These are phyloP conservation scores for Microcebus tavaratra DNA, from an alignment of 2,113 vertebrate species.

Conservation along the genomic window DNA sequence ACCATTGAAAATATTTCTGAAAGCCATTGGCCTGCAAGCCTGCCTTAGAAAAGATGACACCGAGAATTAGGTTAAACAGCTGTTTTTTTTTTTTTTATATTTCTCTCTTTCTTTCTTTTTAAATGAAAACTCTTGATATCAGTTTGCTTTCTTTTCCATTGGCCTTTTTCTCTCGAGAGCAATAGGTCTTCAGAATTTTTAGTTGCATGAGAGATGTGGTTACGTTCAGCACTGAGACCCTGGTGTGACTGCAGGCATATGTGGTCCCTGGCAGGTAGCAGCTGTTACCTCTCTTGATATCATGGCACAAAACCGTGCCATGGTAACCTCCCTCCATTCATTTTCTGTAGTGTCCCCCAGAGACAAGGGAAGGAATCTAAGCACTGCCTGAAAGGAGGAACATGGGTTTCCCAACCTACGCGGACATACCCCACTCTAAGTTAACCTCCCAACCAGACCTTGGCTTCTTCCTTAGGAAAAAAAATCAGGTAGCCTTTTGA, in stretches of 20 bases:
- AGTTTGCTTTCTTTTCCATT: constrained; percentile 32
- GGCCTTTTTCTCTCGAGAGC: constrained; percentile 4
- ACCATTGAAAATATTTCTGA: constrained; percentile 18
- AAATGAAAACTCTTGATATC: not conserved
- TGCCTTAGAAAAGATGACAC: constrained; percentile 3
- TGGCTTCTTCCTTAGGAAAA: not conserved
- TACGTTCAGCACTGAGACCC: not conserved
- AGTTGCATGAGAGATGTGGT: not conserved
- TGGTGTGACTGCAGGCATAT: not conserved
- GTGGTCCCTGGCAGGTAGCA: not conserved
- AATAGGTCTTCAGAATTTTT: not conserved
- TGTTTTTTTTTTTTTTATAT: not conserved
- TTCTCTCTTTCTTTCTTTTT: not conserved
- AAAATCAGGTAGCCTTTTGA: not conserved
- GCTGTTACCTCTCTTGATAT: not conserved
- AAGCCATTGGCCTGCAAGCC: not conserved
- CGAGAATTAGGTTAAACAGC: not conserved
- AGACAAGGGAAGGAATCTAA: constrained; percentile 14
- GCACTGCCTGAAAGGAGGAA: constrained; percentile 19
- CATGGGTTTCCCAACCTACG: constrained; percentile 13
- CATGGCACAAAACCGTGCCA: not conserved
- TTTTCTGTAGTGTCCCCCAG: constrained; percentile 29
- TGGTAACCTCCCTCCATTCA: constrained; percentile 50
- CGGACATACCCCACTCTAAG: not conserved
- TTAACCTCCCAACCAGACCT: not conserved